Base-by-base conservation (phyloP, 2,888 invertebrate genomes). In the Cephalotes varians region DNA sequence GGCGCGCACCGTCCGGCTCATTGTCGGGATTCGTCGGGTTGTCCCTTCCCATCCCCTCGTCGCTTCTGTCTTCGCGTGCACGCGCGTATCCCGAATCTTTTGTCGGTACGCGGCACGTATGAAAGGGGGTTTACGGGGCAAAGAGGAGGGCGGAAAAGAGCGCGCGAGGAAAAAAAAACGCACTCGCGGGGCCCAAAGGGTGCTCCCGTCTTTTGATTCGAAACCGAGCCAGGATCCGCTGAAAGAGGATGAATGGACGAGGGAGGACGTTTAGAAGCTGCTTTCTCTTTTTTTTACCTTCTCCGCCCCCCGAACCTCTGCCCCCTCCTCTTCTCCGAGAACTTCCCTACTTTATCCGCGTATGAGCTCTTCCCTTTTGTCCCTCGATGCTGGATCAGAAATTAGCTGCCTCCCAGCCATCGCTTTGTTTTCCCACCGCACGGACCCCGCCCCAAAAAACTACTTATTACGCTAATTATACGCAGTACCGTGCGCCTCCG, bases 401-500 rank as follows among this genome's bases (percentile, higher is more conserved):
- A 94, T 94, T 94, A 94, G 94, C 94, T 92, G 93, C 92, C 93
- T 93, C 92, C 90, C 88, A 92, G 87, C 90, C 91, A 91, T 90
- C 91, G 91, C 93, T 92, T 94, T 94, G 93, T 94, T 93, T 94
- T 93, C 93, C 87, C 91, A 90, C 91, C 86, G 89, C 89, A 88
- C 86, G 85, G 88, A 89, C 79, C 85, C 91, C 92, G 92, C 93
- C 93, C 91, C 87, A 92, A 92, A 93, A 93, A 93, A 93, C 93
- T 93, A 93, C 93, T 94, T 94, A 94, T 94, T 93, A 94, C 93
- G 93, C 93, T 94, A 93, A 93, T 94, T 93, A 94, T 94, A 94
- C 93, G 92, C 93, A 92, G 90, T 90, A 83, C 90, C 82, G 85
- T 81, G 85, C 87, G 83, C 85, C 86, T 73, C 65, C 83, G 71